phyloP scores from a whole-genome alignment of 2,797 vertebrate genomes.

The Tauraco hartlaubi region DNA sequence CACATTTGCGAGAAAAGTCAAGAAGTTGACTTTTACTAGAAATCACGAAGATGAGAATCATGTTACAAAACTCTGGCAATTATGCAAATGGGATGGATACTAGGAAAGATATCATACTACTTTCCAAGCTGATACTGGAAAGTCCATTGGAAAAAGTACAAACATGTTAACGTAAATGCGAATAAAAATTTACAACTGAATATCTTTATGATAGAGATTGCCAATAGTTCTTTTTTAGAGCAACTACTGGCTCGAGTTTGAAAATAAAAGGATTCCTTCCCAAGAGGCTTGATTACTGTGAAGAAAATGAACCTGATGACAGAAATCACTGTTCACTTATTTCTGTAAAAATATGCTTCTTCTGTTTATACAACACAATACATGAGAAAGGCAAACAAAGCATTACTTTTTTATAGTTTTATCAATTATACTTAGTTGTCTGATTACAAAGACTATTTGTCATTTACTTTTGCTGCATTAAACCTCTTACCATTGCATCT shows the following conservation, averaged over 20 bases:
- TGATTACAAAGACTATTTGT: not conserved
- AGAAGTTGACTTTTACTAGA: not conserved
- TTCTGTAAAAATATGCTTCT: not conserved
- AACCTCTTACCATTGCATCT: slow-evolving; percentile 83
- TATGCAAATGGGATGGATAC: not conserved
- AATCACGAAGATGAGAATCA: not conserved
- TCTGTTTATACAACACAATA: not conserved
- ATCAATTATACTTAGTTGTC: not conserved
- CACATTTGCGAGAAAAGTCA: not conserved
- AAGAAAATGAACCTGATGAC: not conserved
- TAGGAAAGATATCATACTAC: not conserved
- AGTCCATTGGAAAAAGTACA: not conserved
- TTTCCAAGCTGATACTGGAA: not conserved
- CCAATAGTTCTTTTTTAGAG: not conserved
- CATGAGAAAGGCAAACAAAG: not conserved
- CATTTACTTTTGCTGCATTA: not conserved
- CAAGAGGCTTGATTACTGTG: not conserved
- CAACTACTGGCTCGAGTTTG: not conserved
- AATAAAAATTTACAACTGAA: not conserved
- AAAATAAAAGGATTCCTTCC: not conserved
- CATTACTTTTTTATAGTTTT: not conserved
- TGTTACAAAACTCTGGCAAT: not conserved
- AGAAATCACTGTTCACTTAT: not conserved
- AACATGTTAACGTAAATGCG: not conserved
- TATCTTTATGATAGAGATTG: not conserved